Base-by-base conservation (phyloP, 35 echinoderm and acorn worm species). In the Holothuria glaberrima region DNA sequence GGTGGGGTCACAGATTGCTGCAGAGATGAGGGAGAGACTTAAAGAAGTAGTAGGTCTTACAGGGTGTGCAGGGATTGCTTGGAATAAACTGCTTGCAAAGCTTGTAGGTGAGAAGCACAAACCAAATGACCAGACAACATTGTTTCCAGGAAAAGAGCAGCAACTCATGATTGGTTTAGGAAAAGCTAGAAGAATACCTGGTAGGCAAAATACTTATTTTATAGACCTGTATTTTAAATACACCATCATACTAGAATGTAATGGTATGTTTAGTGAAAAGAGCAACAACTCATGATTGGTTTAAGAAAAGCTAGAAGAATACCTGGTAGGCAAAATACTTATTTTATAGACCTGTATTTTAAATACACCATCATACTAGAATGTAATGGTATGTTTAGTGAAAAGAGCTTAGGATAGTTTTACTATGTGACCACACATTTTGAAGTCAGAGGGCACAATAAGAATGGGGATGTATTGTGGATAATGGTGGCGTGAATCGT, bases 21-120 rank as follows among this genome's bases (percentile, higher is more conserved):
- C 80, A 32, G 92, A 94, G 71, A 94, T 97, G 92, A 38, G 95
- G 46, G 35, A 91, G 30, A 69, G 85, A 5, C 35, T 97, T 6
- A 45, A 71, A 62, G 45, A 30, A 30, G 62, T 84, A 57, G 66
- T 97, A 6, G 95, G 90, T 59, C 34, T 97, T 57, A 97, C 95
- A 50, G 88, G 95, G 46, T 97, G 95, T 94, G 95, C 92, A 21
- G 95, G 95, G 5, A 73, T 97, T 30, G 89, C 95, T 14, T 90
- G 91, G 38, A 97, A 97, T 63, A 97, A 97, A 89, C 62, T 97
- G 6, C 48, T 97, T 61, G 92, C 95, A n/a, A 97, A 97, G 45
- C 82, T 97, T 60, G 95, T 94, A 25, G 95, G 92, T 12, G 86
- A 75, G 27, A 59, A 88, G 17, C 85, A 94, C 71, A 97, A 97